Evolutionary conservation across 2,888 invertebrate genomes (phyloP).

Genomic region (Volucella zonaria): DNA sequence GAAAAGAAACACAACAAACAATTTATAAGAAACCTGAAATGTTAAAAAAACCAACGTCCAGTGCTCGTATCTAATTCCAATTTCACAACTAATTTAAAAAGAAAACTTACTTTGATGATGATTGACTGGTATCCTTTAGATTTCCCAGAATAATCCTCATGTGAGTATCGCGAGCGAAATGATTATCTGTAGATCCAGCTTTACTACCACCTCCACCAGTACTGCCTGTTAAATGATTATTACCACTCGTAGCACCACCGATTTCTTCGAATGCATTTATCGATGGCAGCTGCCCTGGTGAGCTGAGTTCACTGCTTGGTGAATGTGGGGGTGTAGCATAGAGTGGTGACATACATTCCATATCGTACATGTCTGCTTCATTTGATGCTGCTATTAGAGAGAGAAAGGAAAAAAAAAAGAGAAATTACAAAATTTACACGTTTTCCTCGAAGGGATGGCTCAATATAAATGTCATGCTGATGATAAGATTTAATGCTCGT

Average conservation of each 20-base stretch:
- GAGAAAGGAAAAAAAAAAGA: background rate
- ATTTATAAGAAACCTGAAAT: background rate
- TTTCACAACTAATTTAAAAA: slow-evolving; percentile 8
- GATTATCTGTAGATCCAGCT: slow-evolving; percentile 86
- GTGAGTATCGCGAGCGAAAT: slow-evolving; percentile 94
- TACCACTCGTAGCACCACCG: slow-evolving; percentile 77
- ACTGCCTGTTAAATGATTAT: slow-evolving; percentile 56
- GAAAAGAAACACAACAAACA: background rate
- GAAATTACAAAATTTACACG: background rate
- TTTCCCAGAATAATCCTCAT: slow-evolving; percentile 94
- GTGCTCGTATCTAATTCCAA: no score
- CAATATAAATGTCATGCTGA: background rate
- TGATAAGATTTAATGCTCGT: background rate
- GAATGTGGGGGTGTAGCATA: slow-evolving; percentile 92
- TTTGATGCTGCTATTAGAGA: slow-evolving; percentile 76
- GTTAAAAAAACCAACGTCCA: no score
- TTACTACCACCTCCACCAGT: slow-evolving; percentile 75
- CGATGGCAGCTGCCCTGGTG: slow-evolving; percentile 82
- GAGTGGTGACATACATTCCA: slow-evolving; percentile 86
- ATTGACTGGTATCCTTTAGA: slow-evolving; percentile 81
- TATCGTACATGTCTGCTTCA: slow-evolving; percentile 82
- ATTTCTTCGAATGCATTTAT: slow-evolving; percentile 82
- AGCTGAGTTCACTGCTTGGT: slow-evolving; percentile 86
- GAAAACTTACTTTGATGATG: slow-evolving; percentile 79
- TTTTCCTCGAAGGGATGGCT: background rate